phyloP scores from a whole-genome alignment of 1,140 invertebrate species.

The Lepidurus packardi region DNA sequence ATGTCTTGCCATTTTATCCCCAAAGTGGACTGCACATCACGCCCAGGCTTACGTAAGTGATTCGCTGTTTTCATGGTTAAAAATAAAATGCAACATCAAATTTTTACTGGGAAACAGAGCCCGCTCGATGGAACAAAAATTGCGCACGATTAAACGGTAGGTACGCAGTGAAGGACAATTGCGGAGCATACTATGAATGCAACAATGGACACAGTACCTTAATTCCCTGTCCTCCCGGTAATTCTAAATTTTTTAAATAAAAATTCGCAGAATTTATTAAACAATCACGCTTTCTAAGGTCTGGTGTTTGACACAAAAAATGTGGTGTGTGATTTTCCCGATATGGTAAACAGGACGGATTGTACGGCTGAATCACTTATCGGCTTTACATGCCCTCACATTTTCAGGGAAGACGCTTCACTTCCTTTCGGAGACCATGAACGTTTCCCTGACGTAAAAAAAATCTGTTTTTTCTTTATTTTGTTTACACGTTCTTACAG shows the following conservation, averaged over 20 bases:
- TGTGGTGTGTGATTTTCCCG: conserved; percentile 42
- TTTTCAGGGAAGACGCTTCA: conserved; percentile 38
- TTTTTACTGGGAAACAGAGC: neutral
- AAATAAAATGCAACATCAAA: neutral
- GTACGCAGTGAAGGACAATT: neutral
- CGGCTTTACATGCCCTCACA: conserved; percentile 44
- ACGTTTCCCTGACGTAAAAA: conserved; percentile 40
- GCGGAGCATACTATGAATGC: conserved; percentile 27
- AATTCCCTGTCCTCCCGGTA: conserved; percentile 26
- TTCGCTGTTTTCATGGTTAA: neutral
- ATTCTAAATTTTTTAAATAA: neutral
- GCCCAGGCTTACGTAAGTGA: conserved; percentile 26
- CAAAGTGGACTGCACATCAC: conserved; percentile 27
- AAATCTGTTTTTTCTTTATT: conserved; percentile 34
- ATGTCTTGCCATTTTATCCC: conserved; percentile 30
- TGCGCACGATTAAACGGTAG: conserved; percentile 26
- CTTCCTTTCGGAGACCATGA: conserved; percentile 40
- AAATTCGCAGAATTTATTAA: neutral
- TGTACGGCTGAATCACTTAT: conserved; percentile 36
- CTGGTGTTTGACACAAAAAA: conserved; percentile 44
- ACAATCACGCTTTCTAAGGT: conserved; percentile 37
- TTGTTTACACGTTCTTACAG: neutral
- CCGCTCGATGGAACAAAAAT: conserved; percentile 20
- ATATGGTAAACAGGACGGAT: conserved; percentile 36
- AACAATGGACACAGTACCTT: neutral